Percentiles rank a stretch among this genome's conserved stretches.
These are phyloP conservation scores for Plebejus argus DNA, from an alignment of 2,888 invertebrate genomes.

Conservation along the genomic window DNA sequence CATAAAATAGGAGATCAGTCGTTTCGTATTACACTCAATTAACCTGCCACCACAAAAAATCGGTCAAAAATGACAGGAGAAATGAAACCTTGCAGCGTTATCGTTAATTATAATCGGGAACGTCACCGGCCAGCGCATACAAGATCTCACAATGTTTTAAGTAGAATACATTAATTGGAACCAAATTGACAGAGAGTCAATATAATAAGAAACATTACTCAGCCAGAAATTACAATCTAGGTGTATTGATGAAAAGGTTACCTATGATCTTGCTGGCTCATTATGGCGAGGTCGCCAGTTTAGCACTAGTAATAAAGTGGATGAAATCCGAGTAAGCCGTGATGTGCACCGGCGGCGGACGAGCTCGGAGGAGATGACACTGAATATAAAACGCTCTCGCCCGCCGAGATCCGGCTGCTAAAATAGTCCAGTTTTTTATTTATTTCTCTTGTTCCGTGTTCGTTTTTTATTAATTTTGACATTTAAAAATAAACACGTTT, in stretches of 20 bases:
- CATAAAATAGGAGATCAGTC: neutral
- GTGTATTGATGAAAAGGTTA: neutral
- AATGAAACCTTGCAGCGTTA: neutral
- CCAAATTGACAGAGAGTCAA: neutral
- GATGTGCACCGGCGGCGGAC: neutral
- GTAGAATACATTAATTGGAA: neutral
- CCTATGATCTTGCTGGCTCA: neutral
- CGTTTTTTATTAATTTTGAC: constrained; percentile 26
- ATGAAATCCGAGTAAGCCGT: no score
- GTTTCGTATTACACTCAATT: neutral
- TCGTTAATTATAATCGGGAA: neutral
- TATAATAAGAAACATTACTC: neutral
- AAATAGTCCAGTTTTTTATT: constrained; percentile 22
- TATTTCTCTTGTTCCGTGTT: constrained; percentile 28
- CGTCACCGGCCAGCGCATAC: neutral
- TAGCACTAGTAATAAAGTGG: neutral
- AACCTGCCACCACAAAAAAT: neutral
- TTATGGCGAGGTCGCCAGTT: neutral
- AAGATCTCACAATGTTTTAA: neutral
- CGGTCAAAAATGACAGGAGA: neutral
- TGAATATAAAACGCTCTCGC: neutral
- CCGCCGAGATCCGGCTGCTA: constrained; percentile 18
- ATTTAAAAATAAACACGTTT: constrained; percentile 13
- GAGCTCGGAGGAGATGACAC: neutral
- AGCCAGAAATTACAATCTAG: no score